phyloP scores from a whole-genome alignment of 2,797 vertebrate genomes.

The Lepilemur septentrionalis region DNA sequence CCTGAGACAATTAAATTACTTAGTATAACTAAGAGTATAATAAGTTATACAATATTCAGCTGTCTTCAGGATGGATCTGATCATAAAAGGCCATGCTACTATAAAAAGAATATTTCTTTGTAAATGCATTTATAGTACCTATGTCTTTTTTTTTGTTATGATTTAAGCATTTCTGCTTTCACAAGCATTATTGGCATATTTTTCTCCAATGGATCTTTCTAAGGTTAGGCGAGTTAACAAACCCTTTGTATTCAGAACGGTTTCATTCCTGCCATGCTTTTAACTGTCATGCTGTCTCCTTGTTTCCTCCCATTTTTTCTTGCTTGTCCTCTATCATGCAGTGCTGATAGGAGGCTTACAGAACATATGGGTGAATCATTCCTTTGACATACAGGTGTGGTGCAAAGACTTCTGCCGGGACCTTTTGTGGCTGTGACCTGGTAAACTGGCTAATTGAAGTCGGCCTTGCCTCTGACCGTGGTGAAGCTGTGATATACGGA shows the following conservation, averaged over 20 bases:
- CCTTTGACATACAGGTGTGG: slow-evolving; percentile 95
- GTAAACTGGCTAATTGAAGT: slow-evolving; percentile 95
- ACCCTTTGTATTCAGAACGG: slow-evolving; percentile 68
- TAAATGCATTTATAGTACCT: not conserved
- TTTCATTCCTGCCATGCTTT: slow-evolving; percentile 78
- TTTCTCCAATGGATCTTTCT: slow-evolving; percentile 43
- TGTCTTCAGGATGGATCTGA: slow-evolving; percentile 2
- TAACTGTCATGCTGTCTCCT: slow-evolving; percentile 84
- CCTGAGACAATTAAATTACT: slow-evolving; percentile 16
- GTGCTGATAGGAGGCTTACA: slow-evolving; percentile 87
- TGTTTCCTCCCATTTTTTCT: slow-evolving; percentile 82
- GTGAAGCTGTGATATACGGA: slow-evolving; percentile 93
- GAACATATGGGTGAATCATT: slow-evolving; percentile 90
- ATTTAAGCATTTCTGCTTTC: slow-evolving; percentile 51
- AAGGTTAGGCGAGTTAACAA: slow-evolving; percentile 49
- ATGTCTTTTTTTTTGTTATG: not conserved
- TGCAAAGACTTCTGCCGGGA: slow-evolving; percentile 86
- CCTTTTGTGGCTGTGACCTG: slow-evolving; percentile 96
- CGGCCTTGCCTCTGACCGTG: slow-evolving; percentile 92
- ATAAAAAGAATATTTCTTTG: slow-evolving; percentile 14
- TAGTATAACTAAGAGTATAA: not conserved
- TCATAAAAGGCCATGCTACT: slow-evolving; percentile 11
- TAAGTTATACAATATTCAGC: slow-evolving; percentile 9
- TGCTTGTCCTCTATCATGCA: slow-evolving; percentile 81
- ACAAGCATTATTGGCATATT: slow-evolving; percentile 5